Percentiles rank a stretch among this genome's conserved stretches.
Conservation (phyloP, 1,140 invertebrate species). For the Hyphantria cunea region DNA sequence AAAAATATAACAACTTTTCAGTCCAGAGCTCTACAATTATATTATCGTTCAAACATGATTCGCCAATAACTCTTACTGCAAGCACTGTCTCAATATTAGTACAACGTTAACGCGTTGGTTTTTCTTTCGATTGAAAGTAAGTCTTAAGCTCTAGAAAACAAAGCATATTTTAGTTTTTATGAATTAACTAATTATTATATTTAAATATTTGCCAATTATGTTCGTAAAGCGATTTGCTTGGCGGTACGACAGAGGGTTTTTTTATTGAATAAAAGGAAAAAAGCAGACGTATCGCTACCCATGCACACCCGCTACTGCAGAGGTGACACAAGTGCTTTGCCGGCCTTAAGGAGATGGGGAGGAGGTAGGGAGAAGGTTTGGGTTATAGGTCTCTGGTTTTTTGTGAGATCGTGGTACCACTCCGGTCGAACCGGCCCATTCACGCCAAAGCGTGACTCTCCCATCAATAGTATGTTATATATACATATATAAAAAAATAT, state of each 20-base stretch:
- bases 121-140: conserved; percentile 4
- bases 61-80: conserved; percentile 38
- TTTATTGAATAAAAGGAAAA: too few species aligned
- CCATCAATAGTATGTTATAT: too few species aligned
- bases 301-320: too few species aligned
- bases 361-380: too few species aligned
- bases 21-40: conserved; percentile 17
- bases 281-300: too few species aligned
- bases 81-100: conserved; percentile 41
- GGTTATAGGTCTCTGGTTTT: too few species aligned
- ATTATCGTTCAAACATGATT: conserved; percentile 34
- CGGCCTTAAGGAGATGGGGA: too few species aligned
- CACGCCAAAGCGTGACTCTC: too few species aligned
- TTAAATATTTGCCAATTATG: conserved; percentile 51
- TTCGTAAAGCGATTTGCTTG: conserved; percentile 28
- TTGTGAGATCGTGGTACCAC: too few species aligned
- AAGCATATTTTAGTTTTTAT: conserved; percentile 7
- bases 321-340: too few species aligned
- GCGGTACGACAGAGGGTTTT: conserved; percentile 9
- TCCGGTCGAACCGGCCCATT: too few species aligned
- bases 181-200: conserved; percentile 43
- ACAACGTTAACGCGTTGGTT: conserved; percentile 36
- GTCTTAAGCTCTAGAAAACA: conserved; percentile 15
- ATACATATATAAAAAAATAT: too few species aligned
- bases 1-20: conserved; percentile 20